phyloP scores from a whole-genome alignment of 2,113 vertebrate genomes.

The Polyodon spathula region DNA sequence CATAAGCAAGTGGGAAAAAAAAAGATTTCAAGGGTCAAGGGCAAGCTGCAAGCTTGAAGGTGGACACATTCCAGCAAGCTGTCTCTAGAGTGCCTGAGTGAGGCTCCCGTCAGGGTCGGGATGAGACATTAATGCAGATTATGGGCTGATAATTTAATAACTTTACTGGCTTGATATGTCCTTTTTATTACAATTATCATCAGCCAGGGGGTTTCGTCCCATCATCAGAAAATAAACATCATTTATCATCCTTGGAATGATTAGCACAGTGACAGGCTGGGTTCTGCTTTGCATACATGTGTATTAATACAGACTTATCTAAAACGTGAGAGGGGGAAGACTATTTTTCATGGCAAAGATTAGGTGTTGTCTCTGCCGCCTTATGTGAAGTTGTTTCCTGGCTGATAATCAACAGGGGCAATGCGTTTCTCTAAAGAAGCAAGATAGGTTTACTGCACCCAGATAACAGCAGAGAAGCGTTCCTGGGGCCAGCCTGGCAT shows the following conservation, averaged over 20 bases:
- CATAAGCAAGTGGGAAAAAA: not conserved
- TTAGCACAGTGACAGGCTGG: constrained; percentile 82
- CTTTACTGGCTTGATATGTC: constrained; percentile 86
- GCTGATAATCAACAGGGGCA: constrained; percentile 54
- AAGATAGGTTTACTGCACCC: not conserved
- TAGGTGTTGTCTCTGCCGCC: constrained; percentile 66
- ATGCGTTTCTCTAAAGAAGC: constrained; percentile 14
- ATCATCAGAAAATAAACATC: constrained; percentile 96
- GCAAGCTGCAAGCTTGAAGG: constrained; percentile 54
- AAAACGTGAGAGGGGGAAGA: constrained; percentile 50
- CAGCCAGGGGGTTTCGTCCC: constrained; percentile 85
- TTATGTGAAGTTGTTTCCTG: constrained; percentile 68
- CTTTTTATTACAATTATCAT: constrained; percentile 98
- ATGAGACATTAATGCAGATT: constrained; percentile 82
- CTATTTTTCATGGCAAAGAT: constrained; percentile 72
- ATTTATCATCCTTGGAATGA: constrained; percentile 96
- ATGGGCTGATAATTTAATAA: constrained; percentile 95
- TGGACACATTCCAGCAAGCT: constrained; percentile 52
- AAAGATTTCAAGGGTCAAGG: constrained; percentile 53
- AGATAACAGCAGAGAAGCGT: constrained; percentile 24
- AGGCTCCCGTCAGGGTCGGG: constrained; percentile 53
- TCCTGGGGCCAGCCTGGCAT: constrained; percentile 25
- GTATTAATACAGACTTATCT: constrained; percentile 64
- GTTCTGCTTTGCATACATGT: constrained; percentile 86
- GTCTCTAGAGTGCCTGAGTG: constrained; percentile 42